These are phyloP conservation scores for Miichthys miiuy DNA, from an alignment of 2,797 vertebrate species.

Conservation along the genomic window DNA sequence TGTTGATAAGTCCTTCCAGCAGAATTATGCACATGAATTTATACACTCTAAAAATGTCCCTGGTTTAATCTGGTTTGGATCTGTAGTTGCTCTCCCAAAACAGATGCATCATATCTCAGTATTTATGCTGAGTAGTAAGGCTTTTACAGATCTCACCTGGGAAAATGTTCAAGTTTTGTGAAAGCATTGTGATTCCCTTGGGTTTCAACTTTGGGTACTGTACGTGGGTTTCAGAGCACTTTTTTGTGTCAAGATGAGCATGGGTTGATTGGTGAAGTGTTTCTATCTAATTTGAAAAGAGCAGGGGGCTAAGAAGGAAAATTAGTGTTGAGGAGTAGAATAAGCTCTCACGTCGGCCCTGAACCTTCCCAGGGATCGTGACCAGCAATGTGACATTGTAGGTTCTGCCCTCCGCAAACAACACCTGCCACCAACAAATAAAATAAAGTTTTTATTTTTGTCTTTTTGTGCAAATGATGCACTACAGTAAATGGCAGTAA, in stretches of 20 bases:
- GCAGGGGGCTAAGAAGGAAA: slow-evolving; percentile 28
- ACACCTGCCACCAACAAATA: background rate
- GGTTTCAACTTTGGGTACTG: background rate
- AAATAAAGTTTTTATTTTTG: background rate
- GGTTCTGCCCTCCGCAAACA: background rate
- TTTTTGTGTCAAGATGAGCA: slow-evolving; percentile 22
- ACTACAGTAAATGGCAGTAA: background rate
- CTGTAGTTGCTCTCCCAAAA: background rate
- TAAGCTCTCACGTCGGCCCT: slow-evolving; percentile 26
- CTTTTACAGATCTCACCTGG: slow-evolving; percentile 25
- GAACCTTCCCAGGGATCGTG: background rate
- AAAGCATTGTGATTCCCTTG: background rate
- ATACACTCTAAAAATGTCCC: background rate
- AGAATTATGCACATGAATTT: background rate
- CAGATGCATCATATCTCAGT: background rate
- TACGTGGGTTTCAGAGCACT: slow-evolving; percentile 30
- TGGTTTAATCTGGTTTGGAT: slow-evolving; percentile 12
- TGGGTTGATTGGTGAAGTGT: slow-evolving; percentile 42
- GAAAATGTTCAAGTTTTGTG: background rate
- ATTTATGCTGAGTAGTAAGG: background rate
- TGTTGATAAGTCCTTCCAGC: background rate
- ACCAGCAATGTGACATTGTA: slow-evolving; percentile 3
- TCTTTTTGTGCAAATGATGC: background rate
- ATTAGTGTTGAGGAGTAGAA: slow-evolving; percentile 37
- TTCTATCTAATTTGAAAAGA: slow-evolving; percentile 53